Evolutionary conservation across 2,888 invertebrate genomes (phyloP).

Genomic region (Sesamia inferens): DNA sequence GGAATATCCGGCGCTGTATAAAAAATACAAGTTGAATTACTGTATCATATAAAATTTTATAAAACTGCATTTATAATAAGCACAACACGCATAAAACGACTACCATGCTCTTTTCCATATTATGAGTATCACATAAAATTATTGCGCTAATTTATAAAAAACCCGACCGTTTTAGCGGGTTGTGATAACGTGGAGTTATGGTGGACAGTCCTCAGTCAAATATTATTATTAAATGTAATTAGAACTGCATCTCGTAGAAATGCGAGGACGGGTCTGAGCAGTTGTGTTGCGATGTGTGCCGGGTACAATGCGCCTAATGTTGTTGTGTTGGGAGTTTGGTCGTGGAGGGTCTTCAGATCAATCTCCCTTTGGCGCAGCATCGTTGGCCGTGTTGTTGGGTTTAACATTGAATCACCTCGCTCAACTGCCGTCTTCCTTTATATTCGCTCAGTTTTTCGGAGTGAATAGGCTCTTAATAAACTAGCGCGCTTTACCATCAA

Average conservation of each 20-base stretch:
- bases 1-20: background rate
- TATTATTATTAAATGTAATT: conserved; percentile 16
- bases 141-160: conserved; percentile 16
- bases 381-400: no score
- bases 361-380: no score
- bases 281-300: no score
- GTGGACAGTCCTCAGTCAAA: background rate
- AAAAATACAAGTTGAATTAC: background rate
- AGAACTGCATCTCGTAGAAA: conserved; percentile 32
- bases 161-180: conserved; percentile 7
- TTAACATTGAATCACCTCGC: no score
- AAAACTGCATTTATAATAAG: conserved; percentile 1
- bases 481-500: no score
- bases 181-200: conserved; percentile 19
- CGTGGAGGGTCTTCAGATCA: no score
- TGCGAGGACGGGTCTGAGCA: no score
- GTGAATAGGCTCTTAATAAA: no score
- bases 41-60: background rate
- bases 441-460: no score
- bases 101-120: background rate
- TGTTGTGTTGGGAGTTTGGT: no score
- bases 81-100: background rate
- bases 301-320: no score
- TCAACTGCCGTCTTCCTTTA: no score
- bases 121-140: conserved; percentile 23